Percentiles rank a stretch among this genome's conserved stretches.
Conservation (phyloP, 2,113 vertebrate species). For the Microcebus murinus region DNA sequence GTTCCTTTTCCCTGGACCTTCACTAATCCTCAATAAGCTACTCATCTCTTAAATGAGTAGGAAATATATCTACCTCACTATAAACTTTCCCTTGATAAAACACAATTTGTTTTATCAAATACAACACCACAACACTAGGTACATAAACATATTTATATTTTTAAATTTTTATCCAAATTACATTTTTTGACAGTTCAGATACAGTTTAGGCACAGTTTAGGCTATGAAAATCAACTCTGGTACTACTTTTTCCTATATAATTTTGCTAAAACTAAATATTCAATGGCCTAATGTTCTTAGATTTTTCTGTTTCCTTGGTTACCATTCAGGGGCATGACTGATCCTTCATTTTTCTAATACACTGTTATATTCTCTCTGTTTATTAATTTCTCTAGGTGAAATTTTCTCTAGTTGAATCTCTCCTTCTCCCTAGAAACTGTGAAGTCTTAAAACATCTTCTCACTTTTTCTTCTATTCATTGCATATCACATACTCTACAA, state of each 20-base stretch:
- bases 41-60: neutral
- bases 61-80: neutral
- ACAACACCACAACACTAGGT: neutral
- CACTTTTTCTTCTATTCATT: neutral
- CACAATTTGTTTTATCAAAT: neutral
- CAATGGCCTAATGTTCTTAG: neutral
- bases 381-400: neutral
- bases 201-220: neutral
- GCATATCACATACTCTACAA: neutral
- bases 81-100: neutral
- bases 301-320: conserved; percentile 8
- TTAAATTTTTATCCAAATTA: neutral
- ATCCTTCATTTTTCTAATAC: neutral
- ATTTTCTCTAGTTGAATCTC: neutral
- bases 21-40: neutral
- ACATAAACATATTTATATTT: neutral
- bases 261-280: neutral
- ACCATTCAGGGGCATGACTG: neutral
- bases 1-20: neutral
- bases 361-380: neutral
- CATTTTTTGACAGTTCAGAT: neutral
- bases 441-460: neutral
- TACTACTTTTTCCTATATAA: neutral
- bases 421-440: neutral
- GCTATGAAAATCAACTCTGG: neutral